Evolutionary conservation across 1,140 invertebrate species (phyloP).

Genomic region (Aphaenogaster rudis): DNA sequence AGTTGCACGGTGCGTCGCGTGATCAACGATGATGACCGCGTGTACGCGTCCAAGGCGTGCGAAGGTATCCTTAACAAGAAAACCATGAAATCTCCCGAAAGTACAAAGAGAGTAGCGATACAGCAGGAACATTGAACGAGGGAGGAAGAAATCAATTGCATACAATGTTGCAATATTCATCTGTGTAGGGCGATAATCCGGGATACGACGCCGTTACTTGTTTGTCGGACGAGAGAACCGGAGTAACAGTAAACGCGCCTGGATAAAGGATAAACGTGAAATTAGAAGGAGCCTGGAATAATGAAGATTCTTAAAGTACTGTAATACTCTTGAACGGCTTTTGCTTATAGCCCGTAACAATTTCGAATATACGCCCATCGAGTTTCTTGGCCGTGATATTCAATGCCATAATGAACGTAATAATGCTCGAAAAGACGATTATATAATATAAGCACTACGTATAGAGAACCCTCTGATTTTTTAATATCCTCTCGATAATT

Average conservation of each 20-base stretch:
- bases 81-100: slow-evolving; percentile 31
- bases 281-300: slow-evolving; percentile 46
- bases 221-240: neutral
- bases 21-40: slow-evolving; percentile 55
- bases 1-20: slow-evolving; percentile 59
- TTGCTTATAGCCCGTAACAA: slow-evolving; percentile 16
- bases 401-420: slow-evolving; percentile 34
- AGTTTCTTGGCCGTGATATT: neutral
- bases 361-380: neutral
- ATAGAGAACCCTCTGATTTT: neutral
- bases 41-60: slow-evolving; percentile 14
- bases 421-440: slow-evolving; percentile 18
- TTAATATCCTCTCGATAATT: neutral
- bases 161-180: slow-evolving; percentile 46
- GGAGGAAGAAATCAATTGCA: slow-evolving; percentile 62
- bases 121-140: neutral
- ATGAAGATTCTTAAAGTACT: slow-evolving; percentile 34
- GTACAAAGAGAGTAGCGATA: neutral
- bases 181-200: neutral
- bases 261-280: slow-evolving; percentile 61
- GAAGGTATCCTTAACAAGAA: slow-evolving; percentile 43
- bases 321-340: slow-evolving; percentile 4
- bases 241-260: slow-evolving; percentile 48
- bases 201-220: slow-evolving; percentile 22
- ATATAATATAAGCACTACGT: neutral